Percentiles rank a stretch among this genome's conserved stretches.
phyloP scores from a whole-genome alignment of 2,797 vertebrate genomes.

The Pelochelys cantorii region DNA sequence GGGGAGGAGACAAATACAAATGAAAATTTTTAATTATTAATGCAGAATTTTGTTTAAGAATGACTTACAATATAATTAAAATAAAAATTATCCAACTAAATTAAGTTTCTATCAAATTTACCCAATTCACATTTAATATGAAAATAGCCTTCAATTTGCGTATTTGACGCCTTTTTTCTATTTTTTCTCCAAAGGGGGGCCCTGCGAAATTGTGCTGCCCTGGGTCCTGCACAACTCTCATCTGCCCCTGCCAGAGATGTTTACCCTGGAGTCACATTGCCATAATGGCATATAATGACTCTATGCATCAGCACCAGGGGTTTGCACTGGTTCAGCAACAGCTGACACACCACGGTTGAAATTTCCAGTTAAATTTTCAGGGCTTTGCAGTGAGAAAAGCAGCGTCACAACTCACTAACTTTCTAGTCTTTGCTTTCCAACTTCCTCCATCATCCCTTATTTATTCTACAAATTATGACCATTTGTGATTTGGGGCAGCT shows the following conservation, averaged over 20 bases:
- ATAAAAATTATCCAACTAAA: no score
- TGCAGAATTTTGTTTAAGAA: no score
- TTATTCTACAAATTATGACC: fast-evolving
- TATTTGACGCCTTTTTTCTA: no score
- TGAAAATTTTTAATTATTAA: no score
- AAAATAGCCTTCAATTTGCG: no score
- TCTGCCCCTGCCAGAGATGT: fast-evolving
- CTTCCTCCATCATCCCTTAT: fast-evolving
- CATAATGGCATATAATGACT: not conserved
- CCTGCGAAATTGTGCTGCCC: no score
- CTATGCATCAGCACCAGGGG: fast-evolving
- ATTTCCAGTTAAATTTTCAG: not conserved
- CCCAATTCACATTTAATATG: no score
- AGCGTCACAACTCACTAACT: not conserved
- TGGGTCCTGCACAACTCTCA: no score
- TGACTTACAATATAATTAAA: no score
- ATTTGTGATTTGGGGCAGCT: not conserved
- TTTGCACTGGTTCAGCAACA: not conserved
- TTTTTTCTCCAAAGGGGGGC: no score
- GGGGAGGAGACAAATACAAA: no score
- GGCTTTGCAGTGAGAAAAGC: not conserved
- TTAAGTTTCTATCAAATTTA: no score
- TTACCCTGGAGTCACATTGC: not conserved
- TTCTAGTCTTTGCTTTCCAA: not conserved
- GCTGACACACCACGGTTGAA: not conserved